Conservation (phyloP, 2,888 invertebrate species). For the Artemia sinica region DNA sequence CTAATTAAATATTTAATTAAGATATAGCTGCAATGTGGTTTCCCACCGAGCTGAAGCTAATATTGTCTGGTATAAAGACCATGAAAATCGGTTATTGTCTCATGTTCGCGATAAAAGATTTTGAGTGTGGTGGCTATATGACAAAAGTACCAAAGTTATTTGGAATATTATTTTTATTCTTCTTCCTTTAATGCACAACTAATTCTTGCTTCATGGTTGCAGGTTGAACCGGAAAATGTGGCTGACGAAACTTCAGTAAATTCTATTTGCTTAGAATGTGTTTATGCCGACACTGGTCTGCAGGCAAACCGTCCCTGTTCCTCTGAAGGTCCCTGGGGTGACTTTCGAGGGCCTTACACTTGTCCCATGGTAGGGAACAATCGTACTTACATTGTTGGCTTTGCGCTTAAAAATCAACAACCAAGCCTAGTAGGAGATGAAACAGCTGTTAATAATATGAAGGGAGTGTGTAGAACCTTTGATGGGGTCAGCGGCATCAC, state of each 20-base stretch:
- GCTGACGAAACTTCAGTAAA: not conserved
- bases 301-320: conserved; percentile 3
- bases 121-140: too few relatives aligned
- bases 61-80: too few relatives aligned
- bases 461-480: not conserved
- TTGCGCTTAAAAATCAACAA: conserved; percentile 4
- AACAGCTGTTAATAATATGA: conserved; percentile 11
- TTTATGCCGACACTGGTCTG: conserved; percentile 6
- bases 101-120: too few relatives aligned
- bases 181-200: too few relatives aligned
- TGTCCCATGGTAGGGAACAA: not conserved
- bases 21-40: too few relatives aligned
- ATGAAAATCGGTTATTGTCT: too few relatives aligned
- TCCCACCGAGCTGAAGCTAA: too few relatives aligned
- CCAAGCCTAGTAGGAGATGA: not conserved
- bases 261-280: not conserved
- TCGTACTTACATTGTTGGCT: conserved; percentile 2
- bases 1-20: too few relatives aligned
- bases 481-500: not conserved
- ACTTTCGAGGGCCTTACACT: conserved; percentile 1
- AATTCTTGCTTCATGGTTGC: not conserved
- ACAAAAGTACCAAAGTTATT: too few relatives aligned
- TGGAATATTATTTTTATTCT: too few relatives aligned
- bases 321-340: conserved; percentile 7
- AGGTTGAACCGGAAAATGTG: not conserved